Evolutionary conservation across 2,797 vertebrate species (phyloP), one percentile per base, ranked within the genome.

Genomic region (Peromyscus aztecus): DNA sequence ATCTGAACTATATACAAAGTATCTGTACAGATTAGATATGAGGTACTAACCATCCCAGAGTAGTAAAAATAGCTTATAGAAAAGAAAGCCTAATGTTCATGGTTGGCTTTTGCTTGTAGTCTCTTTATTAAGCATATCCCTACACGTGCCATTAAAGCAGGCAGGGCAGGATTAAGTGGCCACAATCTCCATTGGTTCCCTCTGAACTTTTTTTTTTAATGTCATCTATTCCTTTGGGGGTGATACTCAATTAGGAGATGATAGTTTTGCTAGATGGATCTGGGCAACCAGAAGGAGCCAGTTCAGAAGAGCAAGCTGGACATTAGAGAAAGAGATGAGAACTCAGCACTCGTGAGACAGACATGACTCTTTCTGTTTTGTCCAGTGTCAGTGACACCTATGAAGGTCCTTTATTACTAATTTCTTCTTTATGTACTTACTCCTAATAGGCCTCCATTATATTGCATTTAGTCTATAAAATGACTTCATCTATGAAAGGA

Each of bases 51-150:
- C 7, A 78, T 49, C n/a, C 6, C 16, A 84, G n/a, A 90, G 10
- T 49, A 87, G 82, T 83, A 61, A 89, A 91, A 94, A 55, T 10
- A 85, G 63, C 2, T 75, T 78, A 69, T 0, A 83, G 40, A 40
- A 93, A 94, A 90, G 55, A 84, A 93, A 83, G 43, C 61, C 49
- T 94, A 37, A 52, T 85, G 63, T 57, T 91, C n/a, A 75, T 76
- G 77, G 57, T 89, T 93, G 43, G 12, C n/a, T 92, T 46, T 81
- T 83, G 12, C 4, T 21, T 81, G 17, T 31, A 82, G 21, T 83
- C 9, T 80, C 90, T 93, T 91, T 14, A 69, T 69, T 71, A 78
- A 37, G 80, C 57, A 84, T 46, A 27, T 40, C 34, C 57, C 6
- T 75, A 59, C 34, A 23, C 40, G 73, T 4, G 55, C 61, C 0